Evolutionary conservation across 2,113 vertebrate genomes (phyloP).

Genomic region (Lutjanus erythropterus): DNA sequence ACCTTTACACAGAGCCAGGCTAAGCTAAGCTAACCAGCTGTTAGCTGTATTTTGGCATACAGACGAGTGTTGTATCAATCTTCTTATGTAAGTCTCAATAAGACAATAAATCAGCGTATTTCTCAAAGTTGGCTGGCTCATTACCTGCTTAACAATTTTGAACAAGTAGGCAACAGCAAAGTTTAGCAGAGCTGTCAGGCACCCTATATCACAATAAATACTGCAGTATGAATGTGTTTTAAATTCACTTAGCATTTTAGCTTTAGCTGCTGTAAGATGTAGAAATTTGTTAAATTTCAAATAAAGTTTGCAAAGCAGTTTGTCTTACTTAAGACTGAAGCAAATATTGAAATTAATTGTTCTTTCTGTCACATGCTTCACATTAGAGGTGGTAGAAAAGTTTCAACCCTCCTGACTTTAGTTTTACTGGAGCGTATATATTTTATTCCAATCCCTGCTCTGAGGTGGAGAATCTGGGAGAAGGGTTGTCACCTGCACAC

Average conservation of each 20-base stretch:
- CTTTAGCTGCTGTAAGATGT: background rate
- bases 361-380: background rate
- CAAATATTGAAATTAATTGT: slow-evolving; percentile 13
- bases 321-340: background rate
- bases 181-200: background rate
- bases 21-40: background rate
- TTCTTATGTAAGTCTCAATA: background rate
- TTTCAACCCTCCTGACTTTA: background rate
- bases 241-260: background rate
- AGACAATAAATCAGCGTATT: background rate
- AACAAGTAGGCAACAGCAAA: background rate
- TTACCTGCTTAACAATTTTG: background rate
- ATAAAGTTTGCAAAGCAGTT: background rate
- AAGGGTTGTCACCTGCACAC: background rate
- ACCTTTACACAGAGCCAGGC: background rate
- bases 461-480: slow-evolving; percentile 3
- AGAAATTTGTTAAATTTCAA: background rate
- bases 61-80: background rate
- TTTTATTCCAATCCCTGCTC: slow-evolving; percentile 24
- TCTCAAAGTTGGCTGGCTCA: background rate
- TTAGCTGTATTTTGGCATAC: background rate
- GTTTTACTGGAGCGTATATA: background rate
- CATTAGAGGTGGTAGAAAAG: slow-evolving; percentile 12
- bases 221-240: background rate
- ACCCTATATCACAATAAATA: background rate